Percentiles rank a stretch among this genome's conserved stretches.
Conservation (phyloP, 2,113 vertebrate species). For the Helogale parvula region DNA sequence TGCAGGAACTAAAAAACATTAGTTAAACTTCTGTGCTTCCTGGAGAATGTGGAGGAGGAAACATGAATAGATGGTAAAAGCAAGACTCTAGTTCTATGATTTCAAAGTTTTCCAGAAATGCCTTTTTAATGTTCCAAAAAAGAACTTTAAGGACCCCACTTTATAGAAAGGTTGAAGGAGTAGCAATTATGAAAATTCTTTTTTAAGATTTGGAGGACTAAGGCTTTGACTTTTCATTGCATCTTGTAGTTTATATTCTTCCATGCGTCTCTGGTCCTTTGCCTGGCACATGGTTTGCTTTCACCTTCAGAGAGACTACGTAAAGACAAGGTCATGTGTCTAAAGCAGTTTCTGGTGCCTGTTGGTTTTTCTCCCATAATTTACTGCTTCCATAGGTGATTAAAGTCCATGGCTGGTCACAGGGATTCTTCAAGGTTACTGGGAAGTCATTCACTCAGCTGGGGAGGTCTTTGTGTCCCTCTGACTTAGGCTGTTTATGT, state of each 20-base stretch:
- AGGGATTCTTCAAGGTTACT: constrained; percentile 58
- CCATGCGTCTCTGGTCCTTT: background rate
- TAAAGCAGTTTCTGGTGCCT: background rate
- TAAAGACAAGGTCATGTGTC: constrained; percentile 8
- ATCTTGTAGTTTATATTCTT: background rate
- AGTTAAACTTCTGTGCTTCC: background rate
- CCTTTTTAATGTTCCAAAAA: background rate
- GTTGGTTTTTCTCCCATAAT: background rate
- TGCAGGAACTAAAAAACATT: background rate
- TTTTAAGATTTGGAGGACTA: constrained; percentile 22
- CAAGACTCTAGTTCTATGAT: background rate
- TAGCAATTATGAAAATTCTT: background rate
- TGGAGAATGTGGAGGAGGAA: background rate
- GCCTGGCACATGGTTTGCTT: background rate
- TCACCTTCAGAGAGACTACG: constrained; percentile 1
- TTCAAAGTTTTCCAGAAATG: constrained; percentile 27
- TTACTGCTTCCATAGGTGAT: constrained; percentile 34
- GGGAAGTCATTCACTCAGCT: background rate
- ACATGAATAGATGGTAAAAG: constrained; percentile 1
- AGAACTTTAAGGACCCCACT: background rate
- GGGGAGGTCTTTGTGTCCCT: constrained; percentile 16
- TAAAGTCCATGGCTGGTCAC: constrained; percentile 37
- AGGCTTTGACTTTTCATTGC: background rate
- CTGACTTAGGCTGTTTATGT: constrained; percentile 8
- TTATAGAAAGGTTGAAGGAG: background rate